phyloP scores from a whole-genome alignment of 2,797 vertebrate species.

The Trichosurus vulpecula region DNA sequence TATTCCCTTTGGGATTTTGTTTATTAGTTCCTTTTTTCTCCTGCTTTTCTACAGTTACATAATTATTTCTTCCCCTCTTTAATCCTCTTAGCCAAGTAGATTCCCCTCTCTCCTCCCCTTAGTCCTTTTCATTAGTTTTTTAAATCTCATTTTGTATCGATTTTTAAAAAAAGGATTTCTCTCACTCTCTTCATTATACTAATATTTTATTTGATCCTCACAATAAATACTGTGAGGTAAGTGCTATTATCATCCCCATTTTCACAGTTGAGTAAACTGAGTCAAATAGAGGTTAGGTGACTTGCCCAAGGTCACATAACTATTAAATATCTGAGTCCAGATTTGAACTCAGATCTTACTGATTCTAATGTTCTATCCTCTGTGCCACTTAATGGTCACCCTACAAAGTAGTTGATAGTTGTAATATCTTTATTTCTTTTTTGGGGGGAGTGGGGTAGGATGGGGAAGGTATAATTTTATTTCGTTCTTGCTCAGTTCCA shows the following conservation, averaged over 20 bases:
- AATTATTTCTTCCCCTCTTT: not conserved
- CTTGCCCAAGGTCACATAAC: not conserved
- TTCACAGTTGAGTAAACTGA: not conserved
- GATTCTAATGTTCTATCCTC: not conserved
- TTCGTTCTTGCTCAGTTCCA: constrained; percentile 18
- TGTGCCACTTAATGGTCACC: not conserved
- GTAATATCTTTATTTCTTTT: not conserved
- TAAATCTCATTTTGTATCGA: not conserved
- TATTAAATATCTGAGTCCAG: not conserved
- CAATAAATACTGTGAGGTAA: not conserved
- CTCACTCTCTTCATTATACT: not conserved
- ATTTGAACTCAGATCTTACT: not conserved
- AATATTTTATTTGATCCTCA: not conserved
- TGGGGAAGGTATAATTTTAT: not conserved
- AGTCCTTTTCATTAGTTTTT: not conserved
- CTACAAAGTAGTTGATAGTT: not conserved
- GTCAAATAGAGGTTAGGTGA: not conserved
- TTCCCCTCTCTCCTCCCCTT: not conserved
- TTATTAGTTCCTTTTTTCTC: not conserved
- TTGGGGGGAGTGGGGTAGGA: not conserved
- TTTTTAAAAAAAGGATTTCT: not conserved
- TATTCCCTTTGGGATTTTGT: not conserved
- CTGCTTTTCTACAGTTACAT: not conserved
- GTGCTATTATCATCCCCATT: not conserved
- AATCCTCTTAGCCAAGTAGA: not conserved